phyloP scores from a whole-genome alignment of 2,888 invertebrate species.

The Subacronicta megacephala region DNA sequence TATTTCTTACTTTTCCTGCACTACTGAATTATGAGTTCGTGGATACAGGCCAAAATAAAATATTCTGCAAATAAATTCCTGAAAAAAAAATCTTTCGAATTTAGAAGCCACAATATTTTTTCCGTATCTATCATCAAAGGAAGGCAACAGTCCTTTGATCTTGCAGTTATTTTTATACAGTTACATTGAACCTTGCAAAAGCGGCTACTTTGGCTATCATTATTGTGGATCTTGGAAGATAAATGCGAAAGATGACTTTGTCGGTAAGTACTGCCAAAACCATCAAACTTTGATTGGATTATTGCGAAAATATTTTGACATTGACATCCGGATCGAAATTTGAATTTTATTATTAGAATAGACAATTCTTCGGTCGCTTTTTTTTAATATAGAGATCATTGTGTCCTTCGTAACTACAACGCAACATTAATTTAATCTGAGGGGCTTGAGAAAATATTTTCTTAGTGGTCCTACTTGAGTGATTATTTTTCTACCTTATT shows the following conservation, averaged over 20 bases:
- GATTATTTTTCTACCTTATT: too few species aligned
- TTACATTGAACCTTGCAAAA: constrained; percentile 51
- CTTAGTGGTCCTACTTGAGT: too few species aligned
- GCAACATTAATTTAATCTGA: too few species aligned
- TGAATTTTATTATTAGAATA: constrained; percentile 1
- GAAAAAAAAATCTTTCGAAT: constrained; percentile 19
- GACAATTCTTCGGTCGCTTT: constrained; percentile 7
- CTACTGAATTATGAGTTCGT: too few species aligned
- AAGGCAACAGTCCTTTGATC: constrained; percentile 46
- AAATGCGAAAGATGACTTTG: constrained; percentile 5
- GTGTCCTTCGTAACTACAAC: too few species aligned
- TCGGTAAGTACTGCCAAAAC: constrained; percentile 45
- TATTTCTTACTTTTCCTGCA: too few species aligned
- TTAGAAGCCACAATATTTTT: constrained; percentile 32
- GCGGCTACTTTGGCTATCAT: constrained; percentile 40
- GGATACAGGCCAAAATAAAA: background rate
- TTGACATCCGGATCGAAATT: constrained; percentile 17
- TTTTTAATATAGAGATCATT: too few species aligned
- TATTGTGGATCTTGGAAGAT: constrained; percentile 46
- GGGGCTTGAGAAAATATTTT: too few species aligned
- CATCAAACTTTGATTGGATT: constrained; percentile 33
- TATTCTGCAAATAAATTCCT: background rate
- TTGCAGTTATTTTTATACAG: constrained; percentile 38
- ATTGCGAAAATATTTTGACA: constrained; percentile 38
- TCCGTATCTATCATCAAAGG: constrained; percentile 42